A percentile compares a stretch with the other conserved stretches of the same genome.
phyloP scores from a whole-genome alignment of 2,888 invertebrate genomes.

The Campopleginae sp. region DNA sequence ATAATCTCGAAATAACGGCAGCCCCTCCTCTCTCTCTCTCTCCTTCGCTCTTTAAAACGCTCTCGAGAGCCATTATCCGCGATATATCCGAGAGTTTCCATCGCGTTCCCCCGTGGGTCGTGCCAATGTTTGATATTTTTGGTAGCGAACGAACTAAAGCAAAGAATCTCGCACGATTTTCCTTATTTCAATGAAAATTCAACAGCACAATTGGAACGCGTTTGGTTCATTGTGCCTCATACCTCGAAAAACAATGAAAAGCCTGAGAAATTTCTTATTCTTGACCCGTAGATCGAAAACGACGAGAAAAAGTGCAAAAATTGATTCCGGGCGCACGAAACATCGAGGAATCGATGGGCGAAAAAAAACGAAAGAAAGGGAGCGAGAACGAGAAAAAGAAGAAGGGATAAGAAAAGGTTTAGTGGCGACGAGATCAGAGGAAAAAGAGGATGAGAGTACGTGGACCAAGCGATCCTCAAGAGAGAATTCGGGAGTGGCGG shows the following conservation, averaged over 20 bases:
- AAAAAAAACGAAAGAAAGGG: background rate
- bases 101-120: conserved; percentile 35
- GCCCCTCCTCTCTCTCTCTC: conserved; percentile 57
- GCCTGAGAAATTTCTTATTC: background rate
- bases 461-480: conserved; percentile 21
- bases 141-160: conserved; percentile 70
- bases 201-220: conserved; percentile 23
- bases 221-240: background rate
- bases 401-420: conserved; percentile 45
- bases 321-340: background rate
- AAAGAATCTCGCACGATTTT: conserved; percentile 66
- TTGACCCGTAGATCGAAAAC: background rate
- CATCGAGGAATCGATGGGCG: background rate
- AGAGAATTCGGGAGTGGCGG: conserved; percentile 52
- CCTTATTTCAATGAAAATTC: conserved; percentile 49
- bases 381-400: conserved; percentile 19
- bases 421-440: background rate
- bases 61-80: conserved; percentile 65
- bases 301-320: background rate
- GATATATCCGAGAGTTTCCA: conserved; percentile 37
- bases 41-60: conserved; percentile 41
- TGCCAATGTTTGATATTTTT: conserved; percentile 77
- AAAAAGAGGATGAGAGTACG: conserved; percentile 30
- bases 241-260: background rate
- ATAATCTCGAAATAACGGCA: conserved; percentile 81